Percentiles rank a stretch among this genome's conserved stretches.
Evolutionary conservation across 1,140 invertebrate species (phyloP).

Genomic region (Acromyrmex echinatior): DNA sequence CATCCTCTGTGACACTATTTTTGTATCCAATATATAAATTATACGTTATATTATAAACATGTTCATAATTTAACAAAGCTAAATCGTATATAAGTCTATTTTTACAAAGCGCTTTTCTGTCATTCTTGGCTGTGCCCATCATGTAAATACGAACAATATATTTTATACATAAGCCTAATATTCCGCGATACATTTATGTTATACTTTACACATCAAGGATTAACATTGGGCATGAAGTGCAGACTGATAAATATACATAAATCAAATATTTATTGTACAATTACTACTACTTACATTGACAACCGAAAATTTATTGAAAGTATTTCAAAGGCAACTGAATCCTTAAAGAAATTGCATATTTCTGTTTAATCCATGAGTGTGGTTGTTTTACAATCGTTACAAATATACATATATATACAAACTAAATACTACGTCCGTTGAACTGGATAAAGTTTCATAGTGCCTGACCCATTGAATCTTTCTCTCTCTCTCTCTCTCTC

Average conservation of each 20-base stretch:
- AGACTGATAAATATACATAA: slow-evolving; percentile 80
- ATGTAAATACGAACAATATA: slow-evolving; percentile 64
- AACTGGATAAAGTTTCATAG: slow-evolving; percentile 71
- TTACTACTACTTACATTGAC: slow-evolving; percentile 83
- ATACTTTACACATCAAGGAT: slow-evolving; percentile 73
- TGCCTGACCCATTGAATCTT: slow-evolving; percentile 48
- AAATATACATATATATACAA: slow-evolving; percentile 80
- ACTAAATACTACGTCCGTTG: slow-evolving; percentile 72
- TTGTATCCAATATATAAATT: slow-evolving; percentile 46
- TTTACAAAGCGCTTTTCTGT: slow-evolving; percentile 59
- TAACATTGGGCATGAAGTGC: slow-evolving; percentile 80
- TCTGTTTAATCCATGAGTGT: slow-evolving; percentile 73
- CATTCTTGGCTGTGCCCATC: slow-evolving; percentile 53
- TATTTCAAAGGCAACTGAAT: slow-evolving; percentile 76
- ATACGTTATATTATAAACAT: slow-evolving; percentile 55
- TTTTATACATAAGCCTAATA: slow-evolving; percentile 58
- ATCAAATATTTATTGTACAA: slow-evolving; percentile 83
- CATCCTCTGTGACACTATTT: slow-evolving; percentile 1
- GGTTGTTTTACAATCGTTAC: slow-evolving; percentile 78
- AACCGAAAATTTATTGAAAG: slow-evolving; percentile 80
- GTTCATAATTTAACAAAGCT: slow-evolving; percentile 53
- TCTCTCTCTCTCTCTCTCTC: slow-evolving; percentile 10
- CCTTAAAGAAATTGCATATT: slow-evolving; percentile 70
- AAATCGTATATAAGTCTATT: slow-evolving; percentile 39
- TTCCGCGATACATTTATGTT: slow-evolving; percentile 62